A percentile compares a stretch with the other conserved stretches of the same genome.
Conservation (phyloP, 2,888 invertebrate species). For the Sarcophaga variegata region DNA sequence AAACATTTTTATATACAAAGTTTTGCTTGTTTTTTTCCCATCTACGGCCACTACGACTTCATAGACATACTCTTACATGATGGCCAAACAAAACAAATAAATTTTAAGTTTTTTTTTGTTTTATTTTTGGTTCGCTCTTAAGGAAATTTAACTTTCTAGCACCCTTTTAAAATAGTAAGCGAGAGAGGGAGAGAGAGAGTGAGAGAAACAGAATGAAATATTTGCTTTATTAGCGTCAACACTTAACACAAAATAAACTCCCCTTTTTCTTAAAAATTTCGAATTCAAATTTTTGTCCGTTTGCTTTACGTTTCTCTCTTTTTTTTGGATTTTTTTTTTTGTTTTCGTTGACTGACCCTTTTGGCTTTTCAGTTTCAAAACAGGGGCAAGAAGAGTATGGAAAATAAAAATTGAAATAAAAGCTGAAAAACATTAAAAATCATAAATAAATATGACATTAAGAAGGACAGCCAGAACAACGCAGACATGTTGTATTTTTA, state of each 20-base stretch:
- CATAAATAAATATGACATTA: constrained; percentile 69
- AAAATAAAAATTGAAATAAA: constrained; percentile 46
- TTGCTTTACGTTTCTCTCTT: constrained; percentile 13
- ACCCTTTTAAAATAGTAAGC: constrained; percentile 35
- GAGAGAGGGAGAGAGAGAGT: not conserved
- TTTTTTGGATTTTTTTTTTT: not conserved
- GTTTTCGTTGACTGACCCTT: constrained; percentile 59
- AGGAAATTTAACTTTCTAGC: constrained; percentile 30
- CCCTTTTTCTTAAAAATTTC: constrained; percentile 29
- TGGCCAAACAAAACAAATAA: constrained; percentile 64
- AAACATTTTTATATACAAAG: constrained; percentile 68
- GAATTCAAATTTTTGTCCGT: constrained; percentile 18
- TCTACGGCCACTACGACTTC: not conserved
- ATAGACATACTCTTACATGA: not conserved
- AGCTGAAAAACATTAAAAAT: constrained; percentile 62
- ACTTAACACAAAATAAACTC: constrained; percentile 61
- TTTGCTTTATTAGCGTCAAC: constrained; percentile 69
- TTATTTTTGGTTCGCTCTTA: not conserved
- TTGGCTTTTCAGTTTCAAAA: constrained; percentile 37
- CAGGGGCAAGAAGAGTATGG: not conserved
- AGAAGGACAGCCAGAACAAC: constrained; percentile 57
- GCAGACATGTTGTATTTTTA: constrained; percentile 47
- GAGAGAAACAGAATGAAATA: constrained; percentile 56
- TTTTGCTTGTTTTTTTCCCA: constrained; percentile 25
- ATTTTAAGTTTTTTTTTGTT: constrained; percentile 46